Percentiles rank a stretch among this genome's conserved stretches.
Evolutionary conservation across 2,797 vertebrate genomes (phyloP).

Genomic region (Sebastes elongatus): DNA sequence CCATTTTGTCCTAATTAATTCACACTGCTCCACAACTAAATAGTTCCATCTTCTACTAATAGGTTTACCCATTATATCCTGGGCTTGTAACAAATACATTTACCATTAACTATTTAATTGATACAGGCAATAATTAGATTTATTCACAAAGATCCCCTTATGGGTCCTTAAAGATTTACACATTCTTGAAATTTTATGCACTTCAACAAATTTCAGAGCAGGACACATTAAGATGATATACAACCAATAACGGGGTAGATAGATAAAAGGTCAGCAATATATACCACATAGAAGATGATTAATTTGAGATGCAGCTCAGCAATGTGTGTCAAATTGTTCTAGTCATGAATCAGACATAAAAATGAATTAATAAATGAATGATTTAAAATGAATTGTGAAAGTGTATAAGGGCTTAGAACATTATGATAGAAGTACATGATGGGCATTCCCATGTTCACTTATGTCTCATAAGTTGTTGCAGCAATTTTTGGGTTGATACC

Average conservation of each 20-base stretch:
- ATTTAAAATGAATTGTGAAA: too few relatives aligned
- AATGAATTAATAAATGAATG: too few relatives aligned
- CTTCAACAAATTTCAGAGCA: background rate
- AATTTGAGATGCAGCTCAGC: too few relatives aligned
- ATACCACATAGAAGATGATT: too few relatives aligned
- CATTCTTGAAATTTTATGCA: background rate
- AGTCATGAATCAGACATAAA: too few relatives aligned
- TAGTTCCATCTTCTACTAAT: constrained; percentile 11
- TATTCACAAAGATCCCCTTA: background rate
- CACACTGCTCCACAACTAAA: background rate
- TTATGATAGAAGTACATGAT: too few relatives aligned
- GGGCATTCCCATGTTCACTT: too few relatives aligned
- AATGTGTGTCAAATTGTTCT: too few relatives aligned
- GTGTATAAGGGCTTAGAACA: too few relatives aligned
- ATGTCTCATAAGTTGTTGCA: too few relatives aligned
- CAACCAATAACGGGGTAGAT: background rate
- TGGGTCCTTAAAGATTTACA: background rate
- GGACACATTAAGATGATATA: background rate
- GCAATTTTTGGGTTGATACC: too few relatives aligned
- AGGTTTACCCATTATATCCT: background rate
- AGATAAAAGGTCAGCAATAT: too few relatives aligned
- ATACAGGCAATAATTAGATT: background rate
- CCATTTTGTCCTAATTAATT: background rate
- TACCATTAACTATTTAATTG: background rate
- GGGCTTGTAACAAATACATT: background rate